Percentiles rank a stretch among this genome's conserved stretches.
phyloP scores from a whole-genome alignment of 2,113 vertebrate genomes.

The Pseudopodoces humilis region DNA sequence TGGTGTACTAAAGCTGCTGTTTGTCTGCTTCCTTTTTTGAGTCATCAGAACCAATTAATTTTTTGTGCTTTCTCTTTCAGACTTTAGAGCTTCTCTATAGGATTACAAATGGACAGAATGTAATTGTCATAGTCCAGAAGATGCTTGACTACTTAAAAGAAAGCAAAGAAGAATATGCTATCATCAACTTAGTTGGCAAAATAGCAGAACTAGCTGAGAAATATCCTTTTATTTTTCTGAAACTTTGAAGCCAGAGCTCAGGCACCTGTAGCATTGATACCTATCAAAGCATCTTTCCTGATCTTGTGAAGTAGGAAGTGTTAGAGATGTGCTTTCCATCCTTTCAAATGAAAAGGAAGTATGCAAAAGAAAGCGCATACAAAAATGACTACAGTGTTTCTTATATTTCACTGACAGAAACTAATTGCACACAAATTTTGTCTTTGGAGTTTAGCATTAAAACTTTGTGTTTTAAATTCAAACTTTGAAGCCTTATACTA shows the following conservation, averaged over 20 bases:
- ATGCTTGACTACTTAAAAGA: constrained; percentile 90
- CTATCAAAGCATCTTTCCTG: neutral
- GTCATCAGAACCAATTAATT: neutral
- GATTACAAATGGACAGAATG: constrained; percentile 95
- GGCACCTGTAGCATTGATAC: neutral
- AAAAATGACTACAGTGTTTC: neutral
- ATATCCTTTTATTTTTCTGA: constrained; percentile 80
- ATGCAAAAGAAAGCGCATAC: neutral
- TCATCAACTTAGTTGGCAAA: constrained; percentile 88
- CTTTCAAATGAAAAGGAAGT: neutral
- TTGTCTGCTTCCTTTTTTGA: neutral
- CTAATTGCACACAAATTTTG: neutral
- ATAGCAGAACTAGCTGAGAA: constrained; percentile 95
- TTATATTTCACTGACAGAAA: neutral
- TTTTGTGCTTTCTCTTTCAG: constrained; percentile 70
- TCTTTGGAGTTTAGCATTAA: neutral
- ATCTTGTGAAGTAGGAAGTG: neutral
- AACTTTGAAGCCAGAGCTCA: neutral
- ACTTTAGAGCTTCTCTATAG: constrained; percentile 94
- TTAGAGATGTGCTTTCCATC: neutral
- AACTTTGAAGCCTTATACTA: neutral
- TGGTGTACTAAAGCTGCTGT: neutral
- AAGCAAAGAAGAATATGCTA: constrained; percentile 88
- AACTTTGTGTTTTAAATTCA: neutral
- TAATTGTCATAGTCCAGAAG: constrained; percentile 92